A percentile compares a stretch with the other conserved stretches of the same genome.
Evolutionary conservation across 2,113 vertebrate species (phyloP).

Genomic region (Indri indri): DNA sequence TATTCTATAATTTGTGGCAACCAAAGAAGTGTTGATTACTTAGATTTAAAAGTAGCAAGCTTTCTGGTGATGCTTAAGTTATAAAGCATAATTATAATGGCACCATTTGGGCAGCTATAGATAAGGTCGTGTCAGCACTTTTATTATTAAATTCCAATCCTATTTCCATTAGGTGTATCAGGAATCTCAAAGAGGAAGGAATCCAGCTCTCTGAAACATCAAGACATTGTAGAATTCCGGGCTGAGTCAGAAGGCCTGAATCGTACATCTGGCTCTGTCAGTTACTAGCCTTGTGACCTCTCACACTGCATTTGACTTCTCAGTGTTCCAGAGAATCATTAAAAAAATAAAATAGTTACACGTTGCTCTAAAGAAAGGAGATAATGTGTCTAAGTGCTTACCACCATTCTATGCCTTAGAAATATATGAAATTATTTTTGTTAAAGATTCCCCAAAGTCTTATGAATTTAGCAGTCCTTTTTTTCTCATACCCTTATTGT

Average conservation of each 20-base stretch:
- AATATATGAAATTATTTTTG: constrained; percentile 10
- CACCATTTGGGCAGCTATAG: constrained; percentile 73
- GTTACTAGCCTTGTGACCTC: constrained; percentile 28
- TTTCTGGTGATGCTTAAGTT: constrained; percentile 75
- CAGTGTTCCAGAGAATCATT: background rate
- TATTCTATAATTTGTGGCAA: constrained; percentile 73
- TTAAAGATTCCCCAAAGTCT: constrained; percentile 14
- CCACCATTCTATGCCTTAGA: background rate
- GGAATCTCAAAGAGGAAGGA: constrained; percentile 48
- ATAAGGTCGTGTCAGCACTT: constrained; percentile 80
- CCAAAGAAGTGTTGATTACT: constrained; percentile 77
- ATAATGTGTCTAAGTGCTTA: background rate
- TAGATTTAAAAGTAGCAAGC: constrained; percentile 79
- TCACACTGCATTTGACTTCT: constrained; percentile 16
- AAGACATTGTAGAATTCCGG: constrained; percentile 28
- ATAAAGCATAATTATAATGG: constrained; percentile 79
- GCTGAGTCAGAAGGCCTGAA: constrained; percentile 11
- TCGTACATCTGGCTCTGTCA: background rate
- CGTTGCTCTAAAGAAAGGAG: background rate
- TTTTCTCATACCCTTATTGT: background rate
- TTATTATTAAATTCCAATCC: constrained; percentile 72
- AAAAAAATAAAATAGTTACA: background rate
- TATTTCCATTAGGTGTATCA: constrained; percentile 71
- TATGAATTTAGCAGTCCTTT: background rate
- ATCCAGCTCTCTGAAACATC: constrained; percentile 26